phyloP scores from a whole-genome alignment of 1,140 invertebrate species.

The Drosophila nigrodunni region DNA sequence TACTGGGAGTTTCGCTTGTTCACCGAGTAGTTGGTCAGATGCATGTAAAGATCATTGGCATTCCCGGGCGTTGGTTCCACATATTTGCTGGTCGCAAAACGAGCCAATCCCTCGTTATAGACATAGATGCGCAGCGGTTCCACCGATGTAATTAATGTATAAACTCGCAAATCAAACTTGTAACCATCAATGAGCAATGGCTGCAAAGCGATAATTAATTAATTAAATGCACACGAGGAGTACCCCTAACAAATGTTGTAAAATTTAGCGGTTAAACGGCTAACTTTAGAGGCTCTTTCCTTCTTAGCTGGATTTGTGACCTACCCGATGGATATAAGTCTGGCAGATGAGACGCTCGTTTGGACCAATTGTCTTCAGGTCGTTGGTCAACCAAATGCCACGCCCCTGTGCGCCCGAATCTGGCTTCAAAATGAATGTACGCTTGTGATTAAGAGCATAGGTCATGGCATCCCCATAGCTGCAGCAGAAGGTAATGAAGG shows the following conservation, averaged over 20 bases:
- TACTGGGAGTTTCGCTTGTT: slow-evolving; percentile 96
- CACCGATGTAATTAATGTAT: slow-evolving; percentile 96
- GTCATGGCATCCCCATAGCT: slow-evolving; percentile 80
- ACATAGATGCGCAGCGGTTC: slow-evolving; percentile 97
- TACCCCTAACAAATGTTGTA: neutral
- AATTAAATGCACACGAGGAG: neutral
- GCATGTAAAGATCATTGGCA: slow-evolving; percentile 95
- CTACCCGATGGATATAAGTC: slow-evolving; percentile 88
- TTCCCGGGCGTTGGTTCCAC: slow-evolving; percentile 92
- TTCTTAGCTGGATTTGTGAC: neutral
- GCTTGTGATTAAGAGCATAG: slow-evolving; percentile 86
- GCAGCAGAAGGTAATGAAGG: neutral
- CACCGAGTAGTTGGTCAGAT: slow-evolving; percentile 98
- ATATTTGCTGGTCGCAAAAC: slow-evolving; percentile 95
- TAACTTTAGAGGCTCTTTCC: too few species aligned
- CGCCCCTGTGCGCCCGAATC: slow-evolving; percentile 94
- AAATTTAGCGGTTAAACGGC: too few species aligned
- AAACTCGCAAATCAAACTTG: slow-evolving; percentile 98
- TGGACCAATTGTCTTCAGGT: slow-evolving; percentile 90
- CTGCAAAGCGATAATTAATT: slow-evolving; percentile 70
- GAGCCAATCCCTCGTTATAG: slow-evolving; percentile 97
- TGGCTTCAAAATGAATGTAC: slow-evolving; percentile 95
- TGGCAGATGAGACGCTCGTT: slow-evolving; percentile 94
- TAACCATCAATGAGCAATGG: slow-evolving; percentile 97
- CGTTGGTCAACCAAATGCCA: slow-evolving; percentile 92